These are phyloP conservation scores for Coturnix japonica DNA, from an alignment of 2,113 vertebrate species.

Conservation along the genomic window DNA sequence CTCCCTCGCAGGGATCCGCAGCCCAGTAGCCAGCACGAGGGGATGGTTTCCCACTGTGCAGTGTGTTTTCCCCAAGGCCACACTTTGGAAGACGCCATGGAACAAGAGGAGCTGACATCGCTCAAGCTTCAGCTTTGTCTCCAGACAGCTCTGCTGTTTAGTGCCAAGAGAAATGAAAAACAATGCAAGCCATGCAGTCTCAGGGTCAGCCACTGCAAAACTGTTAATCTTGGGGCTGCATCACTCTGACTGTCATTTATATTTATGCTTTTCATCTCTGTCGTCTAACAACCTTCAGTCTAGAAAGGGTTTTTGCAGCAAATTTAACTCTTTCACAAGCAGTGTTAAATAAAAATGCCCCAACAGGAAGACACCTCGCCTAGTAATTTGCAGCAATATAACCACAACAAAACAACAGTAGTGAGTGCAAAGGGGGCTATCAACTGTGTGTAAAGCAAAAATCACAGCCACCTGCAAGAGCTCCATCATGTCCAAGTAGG, in stretches of 20 bases:
- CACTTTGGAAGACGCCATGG: background rate
- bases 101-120: background rate
- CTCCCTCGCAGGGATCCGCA: background rate
- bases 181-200: background rate
- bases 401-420: background rate
- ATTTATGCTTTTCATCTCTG: background rate
- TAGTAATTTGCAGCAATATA: background rate
- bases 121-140: constrained; percentile 15
- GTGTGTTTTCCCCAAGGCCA: background rate
- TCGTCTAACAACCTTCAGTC: background rate
- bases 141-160: background rate
- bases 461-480: background rate
- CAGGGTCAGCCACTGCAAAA: background rate
- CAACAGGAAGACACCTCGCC: background rate
- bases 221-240: background rate
- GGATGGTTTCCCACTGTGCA: background rate
- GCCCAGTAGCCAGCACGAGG: background rate
- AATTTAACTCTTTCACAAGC: background rate
- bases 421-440: background rate
- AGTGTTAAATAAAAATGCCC: background rate
- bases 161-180: constrained; percentile 4
- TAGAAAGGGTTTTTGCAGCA: background rate
- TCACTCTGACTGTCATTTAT: background rate
- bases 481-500: background rate
- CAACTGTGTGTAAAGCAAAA: background rate